Conservation (phyloP, 2,797 vertebrate genomes). For the Clamator glandarius region DNA sequence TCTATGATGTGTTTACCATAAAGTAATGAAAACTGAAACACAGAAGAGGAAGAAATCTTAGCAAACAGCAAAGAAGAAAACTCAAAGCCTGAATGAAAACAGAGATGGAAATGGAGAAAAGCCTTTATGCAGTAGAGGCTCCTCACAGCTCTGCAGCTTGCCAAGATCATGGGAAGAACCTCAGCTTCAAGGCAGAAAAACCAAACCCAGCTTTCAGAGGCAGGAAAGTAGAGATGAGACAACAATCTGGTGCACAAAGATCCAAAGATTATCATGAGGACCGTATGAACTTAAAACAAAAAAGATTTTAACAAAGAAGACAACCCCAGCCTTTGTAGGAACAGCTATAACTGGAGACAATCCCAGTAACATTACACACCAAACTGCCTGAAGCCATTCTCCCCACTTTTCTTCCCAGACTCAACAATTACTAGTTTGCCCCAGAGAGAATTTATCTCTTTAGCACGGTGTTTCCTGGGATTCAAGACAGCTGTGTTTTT, state of each 20-base stretch:
- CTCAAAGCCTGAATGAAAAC: background rate
- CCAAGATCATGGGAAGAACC: background rate
- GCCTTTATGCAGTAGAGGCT: background rate
- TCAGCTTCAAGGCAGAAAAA: background rate
- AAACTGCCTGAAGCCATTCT: background rate
- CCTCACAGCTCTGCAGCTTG: background rate
- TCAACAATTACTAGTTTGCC: background rate
- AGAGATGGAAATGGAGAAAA: background rate
- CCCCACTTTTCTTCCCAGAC: background rate
- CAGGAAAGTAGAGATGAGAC: background rate
- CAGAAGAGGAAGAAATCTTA: background rate
- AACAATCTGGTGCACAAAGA: background rate
- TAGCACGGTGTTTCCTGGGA: accelerated
- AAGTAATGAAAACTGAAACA: background rate
- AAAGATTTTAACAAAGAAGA: background rate
- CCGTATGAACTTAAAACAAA: background rate
- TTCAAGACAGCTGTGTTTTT: background rate
- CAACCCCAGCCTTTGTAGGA: background rate
- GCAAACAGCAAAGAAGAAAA: background rate
- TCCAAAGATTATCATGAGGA: background rate
- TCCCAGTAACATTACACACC: background rate
- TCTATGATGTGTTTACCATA: background rate
- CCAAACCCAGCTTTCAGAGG: background rate
- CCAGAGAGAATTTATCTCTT: background rate
- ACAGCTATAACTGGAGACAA: background rate